These are phyloP conservation scores for Sarcophaga carnaria DNA, from an alignment of 2,888 invertebrate species.

Conservation along the genomic window DNA sequence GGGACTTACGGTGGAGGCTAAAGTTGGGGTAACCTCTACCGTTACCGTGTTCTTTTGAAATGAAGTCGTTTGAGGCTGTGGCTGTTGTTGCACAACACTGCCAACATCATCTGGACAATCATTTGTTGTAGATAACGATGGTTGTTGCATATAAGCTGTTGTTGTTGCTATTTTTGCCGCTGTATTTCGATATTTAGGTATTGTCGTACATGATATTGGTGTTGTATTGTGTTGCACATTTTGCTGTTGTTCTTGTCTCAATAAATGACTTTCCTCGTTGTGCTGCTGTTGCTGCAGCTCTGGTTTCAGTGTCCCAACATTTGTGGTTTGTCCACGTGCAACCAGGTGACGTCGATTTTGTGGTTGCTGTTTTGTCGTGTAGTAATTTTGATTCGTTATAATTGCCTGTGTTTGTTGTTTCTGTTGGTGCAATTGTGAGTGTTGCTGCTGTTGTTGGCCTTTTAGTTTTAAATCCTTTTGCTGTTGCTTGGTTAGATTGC, in stretches of 20 bases:
- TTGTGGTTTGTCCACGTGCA: conserved; percentile 67
- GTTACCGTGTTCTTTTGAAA: conserved; percentile 52
- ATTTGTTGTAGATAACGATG: conserved; percentile 32
- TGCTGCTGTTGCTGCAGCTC: conserved; percentile 42
- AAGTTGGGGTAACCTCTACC: conserved; percentile 49
- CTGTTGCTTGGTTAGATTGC: conserved; percentile 74
- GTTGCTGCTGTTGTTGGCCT: conserved; percentile 65
- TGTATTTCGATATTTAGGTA: conserved; percentile 82
- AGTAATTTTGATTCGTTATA: conserved; percentile 70
- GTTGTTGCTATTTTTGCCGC: conserved; percentile 72
- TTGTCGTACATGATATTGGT: conserved; percentile 66
- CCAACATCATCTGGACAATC: background rate
- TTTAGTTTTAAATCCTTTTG: conserved; percentile 68
- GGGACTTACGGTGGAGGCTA: conserved; percentile 55
- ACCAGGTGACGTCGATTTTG: conserved; percentile 72
- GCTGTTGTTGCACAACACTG: background rate
- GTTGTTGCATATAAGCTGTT: conserved; percentile 51
- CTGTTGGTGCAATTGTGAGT: conserved; percentile 70
- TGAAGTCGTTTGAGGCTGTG: conserved; percentile 51
- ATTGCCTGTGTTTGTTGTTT: conserved; percentile 68
- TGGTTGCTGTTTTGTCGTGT: conserved; percentile 71
- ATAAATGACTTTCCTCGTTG: conserved; percentile 61
- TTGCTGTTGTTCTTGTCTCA: conserved; percentile 56
- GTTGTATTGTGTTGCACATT: conserved; percentile 53
- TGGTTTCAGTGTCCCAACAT: conserved; percentile 67